Base-by-base conservation (phyloP, 1,140 invertebrate genomes). In the Drosophila guanche region DNA sequence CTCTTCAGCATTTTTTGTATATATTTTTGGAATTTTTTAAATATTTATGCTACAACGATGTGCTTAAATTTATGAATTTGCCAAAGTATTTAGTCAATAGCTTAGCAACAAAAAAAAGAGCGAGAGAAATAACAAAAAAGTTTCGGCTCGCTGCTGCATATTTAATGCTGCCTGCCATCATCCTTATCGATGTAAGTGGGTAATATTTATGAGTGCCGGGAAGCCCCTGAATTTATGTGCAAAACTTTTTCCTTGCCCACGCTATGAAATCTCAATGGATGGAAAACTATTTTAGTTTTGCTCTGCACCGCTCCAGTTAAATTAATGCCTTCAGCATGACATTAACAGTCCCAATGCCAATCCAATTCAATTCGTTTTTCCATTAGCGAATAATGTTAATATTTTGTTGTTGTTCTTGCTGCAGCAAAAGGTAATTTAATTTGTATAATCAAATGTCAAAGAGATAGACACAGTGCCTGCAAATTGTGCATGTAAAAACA, bases 61-160 rank as follows among this genome's bases (percentile, higher is more conserved):
- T 63, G 78, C 70, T 76, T 76, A 61, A 88, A 88, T 88, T 88
- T 88, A 88, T 88, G 83, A 88, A 88, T 88, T 88, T 89, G 79
- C 63, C 75, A 79, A 88, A 88, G 79, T 88, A 88, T 88, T 88
- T 88, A 83, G 83, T 89, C 84, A 88, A 88, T 88, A 88, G 83
- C 84, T 78, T 63, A 75, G 59, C 72, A 10, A 55, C 52, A 45
- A 16, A 58, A 60, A 50, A 65, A 59, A 33, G 41, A n/a, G 22
- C 8, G 29, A 33, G 29, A 14, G 50, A 37, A n/a, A 57, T 63
- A 75, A 74, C 46, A 63, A 79, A 41, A 67, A 77, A 62, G 54
- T 78, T 54, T 45, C 53, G 22, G 33, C 48, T 43, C 41, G 42
- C 45, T 66, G 57, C 60, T 80, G 83, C 81, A 85, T 85, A 85